Evolutionary conservation across 2,113 vertebrate species (phyloP).

Genomic region (Labrus mixtus): DNA sequence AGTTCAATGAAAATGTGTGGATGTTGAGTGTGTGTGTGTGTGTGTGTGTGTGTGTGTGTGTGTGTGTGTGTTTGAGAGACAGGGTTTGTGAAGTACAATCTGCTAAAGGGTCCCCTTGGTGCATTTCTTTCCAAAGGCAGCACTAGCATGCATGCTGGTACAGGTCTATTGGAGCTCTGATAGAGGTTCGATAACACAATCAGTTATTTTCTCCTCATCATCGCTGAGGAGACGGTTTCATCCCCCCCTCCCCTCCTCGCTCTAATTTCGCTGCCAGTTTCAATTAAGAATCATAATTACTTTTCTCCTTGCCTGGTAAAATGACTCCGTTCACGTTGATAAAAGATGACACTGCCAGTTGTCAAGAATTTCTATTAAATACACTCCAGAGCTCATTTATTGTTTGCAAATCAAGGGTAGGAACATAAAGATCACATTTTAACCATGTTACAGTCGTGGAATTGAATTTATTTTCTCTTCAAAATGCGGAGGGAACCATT

Average conservation of each 20-base stretch:
- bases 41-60: neutral
- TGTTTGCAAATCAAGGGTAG: conserved; percentile 36
- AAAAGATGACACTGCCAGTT: conserved; percentile 71
- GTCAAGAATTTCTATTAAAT: conserved; percentile 60
- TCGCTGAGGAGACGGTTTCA: conserved; percentile 46
- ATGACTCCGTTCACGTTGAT: conserved; percentile 65
- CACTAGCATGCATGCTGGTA: conserved; percentile 25
- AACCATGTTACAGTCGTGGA: conserved; percentile 12
- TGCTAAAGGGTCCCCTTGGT: conserved; percentile 17
- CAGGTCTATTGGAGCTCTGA: conserved; percentile 42
- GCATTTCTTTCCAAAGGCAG: conserved; percentile 41
- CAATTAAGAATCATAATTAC: conserved; percentile 77
- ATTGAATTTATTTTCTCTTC: conserved; percentile 11
- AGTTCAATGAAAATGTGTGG: conserved; percentile 20
- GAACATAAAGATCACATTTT: conserved; percentile 36
- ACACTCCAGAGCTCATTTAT: conserved; percentile 32
- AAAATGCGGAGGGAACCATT: neutral
- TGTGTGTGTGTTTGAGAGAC: no score
- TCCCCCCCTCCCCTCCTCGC: conserved; percentile 17
- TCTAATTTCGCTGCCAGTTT: conserved; percentile 68
- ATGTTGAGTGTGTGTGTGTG: neutral
- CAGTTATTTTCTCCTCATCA: conserved; percentile 55
- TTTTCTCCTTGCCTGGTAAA: conserved; percentile 64
- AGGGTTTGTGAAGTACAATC: conserved; percentile 5
- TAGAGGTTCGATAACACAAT: conserved; percentile 51